Evolutionary conservation across 2,888 invertebrate species (phyloP).

Genomic region (Aspidiotus rigidus): DNA sequence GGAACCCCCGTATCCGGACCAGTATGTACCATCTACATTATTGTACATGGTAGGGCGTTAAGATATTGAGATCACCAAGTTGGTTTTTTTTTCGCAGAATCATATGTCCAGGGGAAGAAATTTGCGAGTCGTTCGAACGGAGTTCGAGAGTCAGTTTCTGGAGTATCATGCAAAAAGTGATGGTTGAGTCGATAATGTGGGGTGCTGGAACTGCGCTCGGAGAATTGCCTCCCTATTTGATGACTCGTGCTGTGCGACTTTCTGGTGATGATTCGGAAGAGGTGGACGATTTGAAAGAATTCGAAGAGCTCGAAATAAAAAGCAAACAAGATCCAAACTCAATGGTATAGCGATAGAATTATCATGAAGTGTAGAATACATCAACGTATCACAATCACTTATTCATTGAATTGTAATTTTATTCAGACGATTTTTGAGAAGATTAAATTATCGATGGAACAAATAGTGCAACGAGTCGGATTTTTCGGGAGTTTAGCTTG

Average conservation of each 20-base stretch:
- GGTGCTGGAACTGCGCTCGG: constrained; percentile 96
- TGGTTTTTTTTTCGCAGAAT: constrained; percentile 53
- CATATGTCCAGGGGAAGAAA: constrained; percentile 70
- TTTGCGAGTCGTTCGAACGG: constrained; percentile 52
- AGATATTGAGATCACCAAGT: no score
- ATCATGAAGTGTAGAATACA: background rate
- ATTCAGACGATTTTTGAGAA: constrained; percentile 57
- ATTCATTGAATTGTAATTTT: background rate
- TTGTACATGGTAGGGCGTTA: background rate
- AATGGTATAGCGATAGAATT: constrained; percentile 36
- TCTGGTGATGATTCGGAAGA: constrained; percentile 51
- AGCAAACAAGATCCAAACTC: constrained; percentile 42
- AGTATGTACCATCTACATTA: constrained; percentile 52
- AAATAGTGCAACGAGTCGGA: constrained; percentile 84
- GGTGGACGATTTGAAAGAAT: constrained; percentile 64
- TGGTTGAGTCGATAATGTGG: constrained; percentile 96
- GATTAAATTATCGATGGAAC: constrained; percentile 76
- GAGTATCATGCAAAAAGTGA: constrained; percentile 89
- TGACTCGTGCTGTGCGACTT: constrained; percentile 88
- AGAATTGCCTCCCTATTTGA: constrained; percentile 97
- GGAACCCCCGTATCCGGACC: constrained; percentile 94
- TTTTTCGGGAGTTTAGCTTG: constrained; percentile 93
- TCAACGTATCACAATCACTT: no score
- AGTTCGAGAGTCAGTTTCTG: constrained; percentile 66
- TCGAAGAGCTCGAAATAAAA: constrained; percentile 59